Percentiles rank a stretch among this genome's conserved stretches.
Conservation (phyloP, 1,140 invertebrate genomes). For the Tetramorium simillimum region DNA sequence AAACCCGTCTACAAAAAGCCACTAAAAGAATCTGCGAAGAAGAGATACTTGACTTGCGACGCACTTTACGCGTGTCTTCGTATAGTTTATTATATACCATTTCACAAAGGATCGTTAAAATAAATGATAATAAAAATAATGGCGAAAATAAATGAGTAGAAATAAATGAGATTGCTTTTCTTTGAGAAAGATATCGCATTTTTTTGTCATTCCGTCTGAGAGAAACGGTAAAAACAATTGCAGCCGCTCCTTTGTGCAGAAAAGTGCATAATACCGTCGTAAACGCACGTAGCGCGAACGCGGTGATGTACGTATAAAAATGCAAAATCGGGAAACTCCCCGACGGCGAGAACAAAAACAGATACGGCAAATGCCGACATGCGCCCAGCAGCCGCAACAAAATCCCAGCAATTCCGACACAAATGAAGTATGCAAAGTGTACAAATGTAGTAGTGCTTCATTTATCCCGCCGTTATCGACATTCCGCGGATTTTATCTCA, state of each 20-base stretch:
- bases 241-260: constrained; percentile 28
- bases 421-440: constrained; percentile 55
- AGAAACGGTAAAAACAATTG: constrained; percentile 44
- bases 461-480: constrained; percentile 48
- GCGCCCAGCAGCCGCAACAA: constrained; percentile 42
- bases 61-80: background rate
- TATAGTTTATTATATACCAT: background rate
- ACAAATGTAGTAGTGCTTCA: constrained; percentile 55
- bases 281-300: background rate
- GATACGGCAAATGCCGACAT: constrained; percentile 30
- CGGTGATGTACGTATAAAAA: constrained; percentile 34
- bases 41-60: background rate
- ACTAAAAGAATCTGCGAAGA: background rate
- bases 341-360: constrained; percentile 30
- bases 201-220: background rate
- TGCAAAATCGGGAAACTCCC: constrained; percentile 51
- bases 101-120: background rate
- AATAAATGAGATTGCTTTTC: constrained; percentile 13
- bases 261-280: constrained; percentile 42
- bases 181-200: background rate
- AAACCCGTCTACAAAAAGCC: background rate
- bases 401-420: constrained; percentile 52
- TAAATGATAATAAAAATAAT: constrained; percentile 5
- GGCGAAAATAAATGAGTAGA: constrained; percentile 1
- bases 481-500: constrained; percentile 47